Evolutionary conservation across 2,888 invertebrate genomes (phyloP).

Genomic region (Macropis europaea): DNA sequence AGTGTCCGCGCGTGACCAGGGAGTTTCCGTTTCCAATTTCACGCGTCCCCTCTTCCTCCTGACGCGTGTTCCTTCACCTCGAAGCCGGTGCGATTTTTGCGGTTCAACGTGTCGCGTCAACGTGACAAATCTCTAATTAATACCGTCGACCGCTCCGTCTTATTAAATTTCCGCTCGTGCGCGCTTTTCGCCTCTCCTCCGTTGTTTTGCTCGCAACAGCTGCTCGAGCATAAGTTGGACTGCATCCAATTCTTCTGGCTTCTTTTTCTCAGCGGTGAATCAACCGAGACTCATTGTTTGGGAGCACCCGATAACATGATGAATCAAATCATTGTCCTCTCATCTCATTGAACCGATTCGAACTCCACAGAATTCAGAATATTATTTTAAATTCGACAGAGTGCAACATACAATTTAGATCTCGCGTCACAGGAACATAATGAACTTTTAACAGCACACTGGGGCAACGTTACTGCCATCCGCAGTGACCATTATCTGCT

Average conservation of each 20-base stretch:
- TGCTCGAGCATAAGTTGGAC: constrained; percentile 6
- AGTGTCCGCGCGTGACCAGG: too few species aligned
- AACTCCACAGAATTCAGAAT: not conserved
- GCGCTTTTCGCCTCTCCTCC: not conserved
- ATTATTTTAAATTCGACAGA: too few species aligned
- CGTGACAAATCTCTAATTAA: constrained; percentile 33
- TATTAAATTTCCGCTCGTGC: constrained; percentile 31
- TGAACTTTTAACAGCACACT: too few species aligned
- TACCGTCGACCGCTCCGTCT: constrained; percentile 9
- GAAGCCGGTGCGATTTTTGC: constrained; percentile 7
- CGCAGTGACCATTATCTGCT: too few species aligned
- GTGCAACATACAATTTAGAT: too few species aligned
- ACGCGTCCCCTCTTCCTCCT: not conserved
- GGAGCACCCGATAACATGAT: too few species aligned
- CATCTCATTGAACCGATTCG: not conserved
- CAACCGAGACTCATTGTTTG: not conserved
- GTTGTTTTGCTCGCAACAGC: not conserved
- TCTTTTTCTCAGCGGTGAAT: not conserved
- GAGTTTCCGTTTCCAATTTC: constrained; percentile 33
- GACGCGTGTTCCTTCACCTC: not conserved
- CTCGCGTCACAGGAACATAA: too few species aligned
- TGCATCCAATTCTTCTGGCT: constrained; percentile 4
- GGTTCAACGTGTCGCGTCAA: not conserved
- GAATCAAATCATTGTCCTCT: too few species aligned
- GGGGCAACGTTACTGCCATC: too few species aligned